Conservation (phyloP, 2,797 vertebrate genomes). For the Acanthurus leucopareius region DNA sequence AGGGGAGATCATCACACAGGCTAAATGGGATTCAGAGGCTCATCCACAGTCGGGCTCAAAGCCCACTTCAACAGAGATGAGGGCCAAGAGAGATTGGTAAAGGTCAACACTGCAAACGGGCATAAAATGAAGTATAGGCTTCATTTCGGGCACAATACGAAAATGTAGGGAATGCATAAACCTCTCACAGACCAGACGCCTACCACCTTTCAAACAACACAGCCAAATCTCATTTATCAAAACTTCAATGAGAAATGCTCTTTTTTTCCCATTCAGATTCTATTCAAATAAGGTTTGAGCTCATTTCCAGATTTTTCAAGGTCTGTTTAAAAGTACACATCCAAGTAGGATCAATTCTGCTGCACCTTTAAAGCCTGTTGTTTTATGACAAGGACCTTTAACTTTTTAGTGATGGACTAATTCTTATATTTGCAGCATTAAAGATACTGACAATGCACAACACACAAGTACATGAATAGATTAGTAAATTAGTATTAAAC, state of each 20-base stretch:
- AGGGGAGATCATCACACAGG: constrained; percentile 71
- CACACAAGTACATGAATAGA: too few relatives aligned
- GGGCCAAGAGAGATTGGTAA: constrained; percentile 82
- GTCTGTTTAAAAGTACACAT: constrained; percentile 8
- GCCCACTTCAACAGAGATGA: constrained; percentile 82
- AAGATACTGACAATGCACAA: too few relatives aligned
- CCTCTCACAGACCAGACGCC: constrained; percentile 45
- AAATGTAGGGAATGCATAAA: constrained; percentile 68
- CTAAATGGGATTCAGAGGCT: constrained; percentile 85
- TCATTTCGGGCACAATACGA: constrained; percentile 75
- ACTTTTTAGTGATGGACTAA: background rate
- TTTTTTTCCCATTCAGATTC: constrained; percentile 31
- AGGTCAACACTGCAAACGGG: constrained; percentile 84
- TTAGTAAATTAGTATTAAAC: constrained; percentile 1
- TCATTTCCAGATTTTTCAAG: background rate
- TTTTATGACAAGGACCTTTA: constrained; percentile 10
- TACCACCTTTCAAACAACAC: constrained; percentile 29
- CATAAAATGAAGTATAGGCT: constrained; percentile 79
- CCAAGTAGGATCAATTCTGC: background rate
- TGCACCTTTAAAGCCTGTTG: background rate
- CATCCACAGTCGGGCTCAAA: constrained; percentile 80
- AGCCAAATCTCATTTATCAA: constrained; percentile 44
- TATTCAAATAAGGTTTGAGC: constrained; percentile 14
- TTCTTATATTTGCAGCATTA: background rate
- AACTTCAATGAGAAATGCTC: constrained; percentile 24